Evolutionary conservation across 2,888 invertebrate genomes (phyloP), one percentile per base, ranked within the genome.

Genomic region (Tromatobia lineatoria): DNA sequence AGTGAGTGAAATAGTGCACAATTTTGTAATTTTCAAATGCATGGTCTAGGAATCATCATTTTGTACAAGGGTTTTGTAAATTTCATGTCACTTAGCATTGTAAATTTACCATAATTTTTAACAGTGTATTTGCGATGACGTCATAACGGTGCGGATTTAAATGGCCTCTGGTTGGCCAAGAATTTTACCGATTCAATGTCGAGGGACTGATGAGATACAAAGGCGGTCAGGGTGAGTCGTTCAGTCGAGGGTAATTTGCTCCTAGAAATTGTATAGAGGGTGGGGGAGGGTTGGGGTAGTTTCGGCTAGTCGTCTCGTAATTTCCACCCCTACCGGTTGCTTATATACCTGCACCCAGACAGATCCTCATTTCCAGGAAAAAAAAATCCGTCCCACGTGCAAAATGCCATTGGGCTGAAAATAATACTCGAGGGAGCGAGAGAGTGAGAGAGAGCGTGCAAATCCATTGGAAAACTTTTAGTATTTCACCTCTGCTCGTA

Each of bases 311-410:
- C 64, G 66, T 71, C 50, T 76, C 67, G 59, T 73, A 78, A 77
- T 74, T 70, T 74, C 64, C 80, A 47, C 10, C 70, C 66, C 61
- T 73, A 76, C 34, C 42, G 45, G n/a, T 67, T 73, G 18, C 47
- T 57, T 61, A 2, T 80, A 77, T 84, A 84, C 84, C 84, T 84
- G 84, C 69, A 38, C 25, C 80, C 61, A 66, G 67, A 71, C 70
- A 20, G 64, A 77, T 47, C 20, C 74, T 52, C 47, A 70, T 74
- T 84, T 84, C 69, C 69, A 73, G 54, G 84, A 77, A 83, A 77
- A 61, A 50, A 80, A 83, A 74, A 47, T 70, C 6, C 69, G 54
- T 77, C 47, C 77, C 73, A 77, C 80, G 80, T 74, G 69, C 61
- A 73, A 71, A 73, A 29, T 69, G 13, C 34, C 59, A 38, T 38